phyloP scores from a whole-genome alignment of 2,888 invertebrate species.

The Drosophila affinis region DNA sequence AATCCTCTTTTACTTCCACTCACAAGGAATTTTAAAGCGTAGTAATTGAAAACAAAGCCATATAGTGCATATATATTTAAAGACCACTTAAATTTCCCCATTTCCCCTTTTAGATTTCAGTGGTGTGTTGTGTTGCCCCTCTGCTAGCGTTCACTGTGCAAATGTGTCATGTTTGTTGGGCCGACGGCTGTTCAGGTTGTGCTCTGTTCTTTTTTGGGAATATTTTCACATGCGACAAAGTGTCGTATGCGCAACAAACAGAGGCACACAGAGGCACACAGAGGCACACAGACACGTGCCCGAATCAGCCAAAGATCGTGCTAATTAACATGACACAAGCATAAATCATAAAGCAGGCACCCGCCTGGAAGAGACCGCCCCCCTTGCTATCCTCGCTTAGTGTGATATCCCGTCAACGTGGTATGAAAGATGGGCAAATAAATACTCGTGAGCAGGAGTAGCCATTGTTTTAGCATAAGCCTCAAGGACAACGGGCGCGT shows the following conservation, averaged over 20 bases:
- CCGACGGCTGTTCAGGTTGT: conserved; percentile 24
- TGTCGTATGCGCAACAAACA: conserved; percentile 27
- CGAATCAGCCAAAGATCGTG: conserved; percentile 43
- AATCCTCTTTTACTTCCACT: neutral
- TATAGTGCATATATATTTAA: neutral
- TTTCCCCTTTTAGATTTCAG: neutral
- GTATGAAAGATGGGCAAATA: conserved; percentile 50
- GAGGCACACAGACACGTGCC: conserved; percentile 9
- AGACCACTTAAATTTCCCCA: neutral
- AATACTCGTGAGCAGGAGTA: conserved; percentile 42
- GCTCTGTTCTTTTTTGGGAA: conserved; percentile 8
- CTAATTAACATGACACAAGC: conserved; percentile 63
- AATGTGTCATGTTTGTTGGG: conserved; percentile 13
- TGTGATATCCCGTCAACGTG: conserved; percentile 10
- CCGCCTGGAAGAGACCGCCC: conserved; percentile 7
- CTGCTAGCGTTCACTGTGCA: conserved; percentile 14
- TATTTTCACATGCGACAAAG: conserved; percentile 21
- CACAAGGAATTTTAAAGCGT: neutral
- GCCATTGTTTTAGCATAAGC: conserved; percentile 63
- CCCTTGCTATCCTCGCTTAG: neutral
- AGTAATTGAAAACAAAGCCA: neutral
- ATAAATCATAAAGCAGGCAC: conserved; percentile 49
- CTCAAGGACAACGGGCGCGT: conserved; percentile 57
- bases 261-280: too few species aligned
- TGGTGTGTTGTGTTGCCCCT: neutral